Evolutionary conservation across 2,797 vertebrate genomes (phyloP).

Genomic region (Coccyzus lansbergi): DNA sequence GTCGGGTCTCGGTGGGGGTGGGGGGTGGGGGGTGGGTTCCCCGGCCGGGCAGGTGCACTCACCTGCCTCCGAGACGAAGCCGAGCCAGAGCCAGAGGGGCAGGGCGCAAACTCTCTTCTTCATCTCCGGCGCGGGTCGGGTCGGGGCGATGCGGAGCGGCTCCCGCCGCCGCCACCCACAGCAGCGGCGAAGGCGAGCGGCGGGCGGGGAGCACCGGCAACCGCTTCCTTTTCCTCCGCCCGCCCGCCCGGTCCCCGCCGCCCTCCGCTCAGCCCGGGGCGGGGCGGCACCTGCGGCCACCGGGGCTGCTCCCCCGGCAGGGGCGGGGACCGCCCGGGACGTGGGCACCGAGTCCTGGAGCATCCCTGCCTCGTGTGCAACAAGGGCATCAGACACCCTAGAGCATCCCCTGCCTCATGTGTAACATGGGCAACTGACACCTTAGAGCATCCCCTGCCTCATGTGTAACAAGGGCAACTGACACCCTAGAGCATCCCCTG

Average conservation of each 20-base stretch:
- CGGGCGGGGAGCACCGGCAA: not conserved
- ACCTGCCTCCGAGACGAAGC: conserved; percentile 72
- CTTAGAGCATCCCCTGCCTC: no score
- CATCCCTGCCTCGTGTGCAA: no score
- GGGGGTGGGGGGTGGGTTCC: no score
- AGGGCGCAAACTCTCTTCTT: conserved; percentile 68
- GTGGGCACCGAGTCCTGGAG: no score
- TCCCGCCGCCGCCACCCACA: conserved; percentile 49
- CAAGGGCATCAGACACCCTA: no score
- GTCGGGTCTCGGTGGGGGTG: no score
- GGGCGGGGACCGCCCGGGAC: not conserved
- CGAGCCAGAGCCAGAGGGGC: conserved; percentile 70
- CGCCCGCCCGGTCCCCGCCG: conserved; percentile 26
- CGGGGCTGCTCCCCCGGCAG: no score
- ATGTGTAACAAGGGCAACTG: no score
- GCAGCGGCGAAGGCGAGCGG: not conserved
- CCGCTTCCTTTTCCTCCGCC: conserved; percentile 56
- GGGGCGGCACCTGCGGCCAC: not conserved
- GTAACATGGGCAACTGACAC: no score
- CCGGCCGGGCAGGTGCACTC: not conserved
- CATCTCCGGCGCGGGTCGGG: conserved; percentile 66
- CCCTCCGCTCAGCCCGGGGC: not conserved
- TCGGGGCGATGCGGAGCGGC: not conserved
- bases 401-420: no score
- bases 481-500: no score